Conservation (phyloP, 2,113 vertebrate genomes). For the Pseudorectes ferrugineus region DNA sequence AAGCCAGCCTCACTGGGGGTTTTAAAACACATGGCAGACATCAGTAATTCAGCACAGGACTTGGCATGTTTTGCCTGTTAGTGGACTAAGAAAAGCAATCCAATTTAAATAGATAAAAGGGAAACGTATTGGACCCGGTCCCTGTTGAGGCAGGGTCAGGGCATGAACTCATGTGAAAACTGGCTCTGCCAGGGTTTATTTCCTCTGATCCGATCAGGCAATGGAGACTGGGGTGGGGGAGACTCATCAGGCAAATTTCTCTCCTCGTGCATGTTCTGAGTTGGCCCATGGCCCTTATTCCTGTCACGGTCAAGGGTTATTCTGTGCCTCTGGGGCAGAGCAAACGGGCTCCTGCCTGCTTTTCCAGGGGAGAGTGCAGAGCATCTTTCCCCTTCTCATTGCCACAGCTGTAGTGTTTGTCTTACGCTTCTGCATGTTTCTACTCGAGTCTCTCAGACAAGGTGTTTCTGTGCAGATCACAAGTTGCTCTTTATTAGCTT, state of each 20-base stretch:
- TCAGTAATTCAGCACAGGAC: background rate
- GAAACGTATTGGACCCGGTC: background rate
- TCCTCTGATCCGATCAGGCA: background rate
- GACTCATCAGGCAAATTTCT: background rate
- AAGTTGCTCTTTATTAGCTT: background rate
- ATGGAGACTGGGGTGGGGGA: background rate
- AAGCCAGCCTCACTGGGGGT: background rate
- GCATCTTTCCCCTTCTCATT: background rate
- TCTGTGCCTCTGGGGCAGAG: background rate
- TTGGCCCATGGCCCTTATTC: background rate
- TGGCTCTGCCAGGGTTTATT: constrained; percentile 12
- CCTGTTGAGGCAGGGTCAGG: background rate
- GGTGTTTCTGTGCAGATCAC: background rate
- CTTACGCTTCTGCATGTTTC: background rate
- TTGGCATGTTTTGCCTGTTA: background rate
- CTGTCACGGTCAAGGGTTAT: background rate
- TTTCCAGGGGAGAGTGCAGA: background rate
- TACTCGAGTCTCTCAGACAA: background rate
- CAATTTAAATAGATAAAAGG: background rate
- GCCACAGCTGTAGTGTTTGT: background rate
- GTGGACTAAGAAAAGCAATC: background rate
- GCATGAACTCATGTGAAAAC: constrained; percentile 13
- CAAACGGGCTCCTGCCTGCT: background rate
- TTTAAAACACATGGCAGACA: background rate
- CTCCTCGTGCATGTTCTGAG: background rate